Base-by-base conservation (phyloP, 2,113 vertebrate species). In the Genyomyrus donnyi region DNA sequence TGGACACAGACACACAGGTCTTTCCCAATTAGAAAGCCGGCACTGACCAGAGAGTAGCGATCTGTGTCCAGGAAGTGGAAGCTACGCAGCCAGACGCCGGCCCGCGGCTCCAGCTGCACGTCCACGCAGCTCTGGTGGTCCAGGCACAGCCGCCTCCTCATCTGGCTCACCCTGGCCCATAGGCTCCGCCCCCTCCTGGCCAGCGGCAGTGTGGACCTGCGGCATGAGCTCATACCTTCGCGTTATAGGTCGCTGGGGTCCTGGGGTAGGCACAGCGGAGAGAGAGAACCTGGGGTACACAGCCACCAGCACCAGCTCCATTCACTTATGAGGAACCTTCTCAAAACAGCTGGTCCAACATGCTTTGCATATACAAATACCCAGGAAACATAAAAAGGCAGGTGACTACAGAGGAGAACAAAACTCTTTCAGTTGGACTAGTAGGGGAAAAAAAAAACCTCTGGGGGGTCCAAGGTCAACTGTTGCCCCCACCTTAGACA, bases 1-100 rank as follows among this genome's bases (percentile, higher is more conserved):
- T 42, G 39, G 39, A 42, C 24, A 5, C 19, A 0, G 45, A 10
- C 39, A 85, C 7, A 45, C 80, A 24, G n/a, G 9, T 3, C 48
- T 3, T 11, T 31, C 45, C 24, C 24, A 31, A n/a, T 8, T 0
- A 35, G 3, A 56, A 13, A 0, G 11, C 24, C 2, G 15, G 35
- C 45, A 42, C 94, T 94, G 80, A 96, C 95, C 92, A 94, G 91
- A 89, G 9, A 49, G 21, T 88, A 89, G 24, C 91, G 89, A 7
- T 94, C 94, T 0, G 92, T 91, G 90, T 95, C 94, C 90, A 95
- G 80, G 17, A 91, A 31, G 88, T 95, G 94, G 92, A 96, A 96
- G 92, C 94, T 92, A 31, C 93, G 94, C n/a, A 96, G 94, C 93
- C 94, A 95, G 70, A 96, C 92, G 1, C 95, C 93, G 0, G 93